These are phyloP conservation scores for Ornithorhynchus anatinus DNA, from an alignment of 2,113 vertebrate genomes.

Conservation along the genomic window DNA sequence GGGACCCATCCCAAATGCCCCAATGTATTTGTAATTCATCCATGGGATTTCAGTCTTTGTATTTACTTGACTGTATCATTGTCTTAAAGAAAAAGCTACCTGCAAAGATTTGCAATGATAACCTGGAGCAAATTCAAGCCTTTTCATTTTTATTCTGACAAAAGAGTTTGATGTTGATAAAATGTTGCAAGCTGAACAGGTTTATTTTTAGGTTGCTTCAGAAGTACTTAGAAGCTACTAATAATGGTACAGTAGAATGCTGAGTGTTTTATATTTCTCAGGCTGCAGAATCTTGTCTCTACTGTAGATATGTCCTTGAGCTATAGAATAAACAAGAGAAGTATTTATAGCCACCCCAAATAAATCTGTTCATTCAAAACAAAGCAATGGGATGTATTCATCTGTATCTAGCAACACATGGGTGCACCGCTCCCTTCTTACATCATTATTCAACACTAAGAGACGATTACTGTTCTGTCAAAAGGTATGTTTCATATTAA, in stretches of 20 bases:
- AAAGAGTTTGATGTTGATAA: conserved; percentile 19
- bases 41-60: neutral
- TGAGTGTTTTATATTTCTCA: conserved; percentile 24
- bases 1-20: neutral
- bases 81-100: neutral
- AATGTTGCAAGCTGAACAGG: conserved; percentile 2
- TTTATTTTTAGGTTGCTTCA: conserved; percentile 52
- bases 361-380: conserved; percentile 43
- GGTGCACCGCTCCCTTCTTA: conserved; percentile 24
- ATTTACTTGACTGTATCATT: neutral
- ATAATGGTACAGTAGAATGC: conserved; percentile 24
- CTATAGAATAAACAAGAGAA: conserved; percentile 45
- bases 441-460: neutral
- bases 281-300: conserved; percentile 43
- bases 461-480: neutral
- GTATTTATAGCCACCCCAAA: conserved; percentile 46
- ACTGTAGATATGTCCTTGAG: conserved; percentile 40
- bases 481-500: conserved; percentile 8
- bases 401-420: conserved; percentile 36
- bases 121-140: neutral
- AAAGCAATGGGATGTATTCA: neutral
- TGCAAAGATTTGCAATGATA: conserved; percentile 13
- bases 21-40: conserved; percentile 8
- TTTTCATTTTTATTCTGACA: neutral
- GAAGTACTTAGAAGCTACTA: conserved; percentile 40